Evolutionary conservation across 1,140 invertebrate species (phyloP).

Genomic region (Zeugodacus cucurbitae): DNA sequence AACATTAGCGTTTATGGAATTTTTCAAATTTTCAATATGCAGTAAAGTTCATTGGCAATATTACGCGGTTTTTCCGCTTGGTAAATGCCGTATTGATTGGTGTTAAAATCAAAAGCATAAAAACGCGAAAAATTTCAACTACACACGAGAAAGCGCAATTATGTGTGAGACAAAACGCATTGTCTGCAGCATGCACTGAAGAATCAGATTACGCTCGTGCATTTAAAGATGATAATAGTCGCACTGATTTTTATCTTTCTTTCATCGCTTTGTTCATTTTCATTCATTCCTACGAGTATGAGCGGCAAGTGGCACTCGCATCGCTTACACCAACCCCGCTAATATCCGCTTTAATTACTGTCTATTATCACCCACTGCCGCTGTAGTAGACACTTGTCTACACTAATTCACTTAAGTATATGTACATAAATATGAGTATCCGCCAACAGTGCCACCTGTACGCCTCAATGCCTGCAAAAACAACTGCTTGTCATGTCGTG

Average conservation of each 20-base stretch:
- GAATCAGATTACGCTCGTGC: too few species aligned
- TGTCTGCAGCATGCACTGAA: too few species aligned
- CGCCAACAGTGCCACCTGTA: not conserved
- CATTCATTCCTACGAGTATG: not conserved
- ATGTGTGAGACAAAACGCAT: too few species aligned
- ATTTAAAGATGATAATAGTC: too few species aligned
- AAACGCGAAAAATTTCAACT: too few species aligned
- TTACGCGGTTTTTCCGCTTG: too few species aligned
- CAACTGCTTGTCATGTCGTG: slow-evolving; percentile 7
- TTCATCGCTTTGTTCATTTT: not conserved
- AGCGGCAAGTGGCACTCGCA: not conserved
- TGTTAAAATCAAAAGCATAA: too few species aligned
- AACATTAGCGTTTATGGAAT: too few species aligned
- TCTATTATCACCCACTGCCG: not conserved
- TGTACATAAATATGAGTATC: slow-evolving; percentile 9
- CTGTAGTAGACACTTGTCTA: not conserved
- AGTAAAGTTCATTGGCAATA: too few species aligned
- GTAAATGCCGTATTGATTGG: too few species aligned
- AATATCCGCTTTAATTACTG: slow-evolving; percentile 11
- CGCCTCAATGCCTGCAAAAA: not conserved
- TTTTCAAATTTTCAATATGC: too few species aligned
- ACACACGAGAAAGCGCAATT: too few species aligned
- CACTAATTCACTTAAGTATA: not conserved
- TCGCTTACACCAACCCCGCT: not conserved
- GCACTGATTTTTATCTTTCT: not conserved